Evolutionary conservation across 2,888 invertebrate species (phyloP).

Genomic region (Myopa tessellatipennis): DNA sequence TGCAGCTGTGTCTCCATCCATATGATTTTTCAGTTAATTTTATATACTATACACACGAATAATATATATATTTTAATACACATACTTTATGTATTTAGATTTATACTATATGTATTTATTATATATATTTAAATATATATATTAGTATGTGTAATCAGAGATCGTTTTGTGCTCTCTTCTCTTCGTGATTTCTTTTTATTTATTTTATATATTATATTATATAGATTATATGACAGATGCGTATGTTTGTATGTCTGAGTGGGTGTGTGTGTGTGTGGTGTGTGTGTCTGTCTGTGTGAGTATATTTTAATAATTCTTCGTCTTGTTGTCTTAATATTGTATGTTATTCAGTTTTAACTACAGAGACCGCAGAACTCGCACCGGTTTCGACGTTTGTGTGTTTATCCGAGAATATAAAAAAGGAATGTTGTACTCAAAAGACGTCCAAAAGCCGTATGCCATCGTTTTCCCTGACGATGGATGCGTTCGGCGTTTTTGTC

Average conservation of each 20-base stretch:
- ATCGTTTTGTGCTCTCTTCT: conserved; percentile 12
- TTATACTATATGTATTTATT: conserved; percentile 38
- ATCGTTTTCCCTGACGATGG: conserved; percentile 64
- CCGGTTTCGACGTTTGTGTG: conserved; percentile 44
- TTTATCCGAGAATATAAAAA: conserved; percentile 64
- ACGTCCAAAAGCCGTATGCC: conserved; percentile 67
- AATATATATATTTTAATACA: conserved; percentile 23
- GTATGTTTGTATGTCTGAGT: conserved; percentile 13
- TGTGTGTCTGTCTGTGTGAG: conserved; percentile 5
- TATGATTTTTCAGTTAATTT: conserved; percentile 11
- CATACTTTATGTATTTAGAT: conserved; percentile 35
- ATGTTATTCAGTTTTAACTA: conserved; percentile 14
- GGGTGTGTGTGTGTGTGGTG: conserved; percentile 6
- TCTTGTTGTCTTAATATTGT: conserved; percentile 36
- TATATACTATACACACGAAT: conserved; percentile 14
- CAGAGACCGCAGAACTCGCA: conserved; percentile 48
- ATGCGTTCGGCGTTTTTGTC: conserved; percentile 64
- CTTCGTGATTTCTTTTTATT: conserved; percentile 21
- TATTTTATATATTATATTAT: conserved; percentile 25
- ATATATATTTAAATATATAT: conserved; percentile 40
- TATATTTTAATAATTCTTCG: conserved; percentile 36
- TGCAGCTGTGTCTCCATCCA: not conserved
- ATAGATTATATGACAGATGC: conserved; percentile 18
- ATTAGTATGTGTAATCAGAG: conserved; percentile 37
- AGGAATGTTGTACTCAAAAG: conserved; percentile 66